These are phyloP conservation scores for Oxycera nigricornis DNA, from an alignment of 2,888 invertebrate species.

Conservation along the genomic window DNA sequence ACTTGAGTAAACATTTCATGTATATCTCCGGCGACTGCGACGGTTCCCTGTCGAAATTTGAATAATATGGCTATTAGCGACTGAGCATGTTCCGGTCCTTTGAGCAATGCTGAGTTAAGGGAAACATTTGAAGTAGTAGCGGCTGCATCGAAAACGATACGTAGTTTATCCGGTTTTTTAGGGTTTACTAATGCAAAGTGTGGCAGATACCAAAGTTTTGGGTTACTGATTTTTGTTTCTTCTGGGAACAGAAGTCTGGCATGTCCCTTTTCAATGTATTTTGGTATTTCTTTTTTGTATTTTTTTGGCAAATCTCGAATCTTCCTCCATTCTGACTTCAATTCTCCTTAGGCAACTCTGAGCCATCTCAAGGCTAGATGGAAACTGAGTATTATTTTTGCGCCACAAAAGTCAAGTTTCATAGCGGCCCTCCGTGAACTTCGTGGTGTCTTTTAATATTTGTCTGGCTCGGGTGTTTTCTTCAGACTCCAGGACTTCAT, in stretches of 20 bases:
- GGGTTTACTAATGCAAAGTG: slow-evolving; percentile 45
- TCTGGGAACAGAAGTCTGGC: slow-evolving; percentile 15
- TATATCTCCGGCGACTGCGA: too few relatives aligned
- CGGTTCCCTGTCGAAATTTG: slow-evolving; percentile 50
- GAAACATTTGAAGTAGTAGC: slow-evolving; percentile 48
- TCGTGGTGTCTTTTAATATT: slow-evolving; percentile 28
- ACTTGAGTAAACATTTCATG: too few relatives aligned
- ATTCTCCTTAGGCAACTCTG: background rate
- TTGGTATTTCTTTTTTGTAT: slow-evolving; percentile 41
- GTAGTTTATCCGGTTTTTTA: slow-evolving; percentile 51
- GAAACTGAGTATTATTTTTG: too few relatives aligned
- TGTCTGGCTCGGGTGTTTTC: slow-evolving; percentile 5
- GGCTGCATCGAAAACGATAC: slow-evolving; percentile 54
- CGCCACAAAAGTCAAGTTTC: slow-evolving; percentile 37
- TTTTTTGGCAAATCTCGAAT: slow-evolving; percentile 40
- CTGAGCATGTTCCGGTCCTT: slow-evolving; percentile 52
- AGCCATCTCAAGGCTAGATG: slow-evolving; percentile 44
- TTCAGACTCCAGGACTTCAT: background rate
- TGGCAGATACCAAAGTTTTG: slow-evolving; percentile 30
- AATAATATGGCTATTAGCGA: slow-evolving; percentile 51
- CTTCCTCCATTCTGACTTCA: slow-evolving; percentile 27
- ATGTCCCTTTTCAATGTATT: slow-evolving; percentile 38
- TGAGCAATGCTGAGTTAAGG: slow-evolving; percentile 50
- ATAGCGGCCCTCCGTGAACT: background rate
- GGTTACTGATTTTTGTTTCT: background rate